Evolutionary conservation across 1,140 invertebrate species (phyloP).

Genomic region (Pseudomyrmex concolor): DNA sequence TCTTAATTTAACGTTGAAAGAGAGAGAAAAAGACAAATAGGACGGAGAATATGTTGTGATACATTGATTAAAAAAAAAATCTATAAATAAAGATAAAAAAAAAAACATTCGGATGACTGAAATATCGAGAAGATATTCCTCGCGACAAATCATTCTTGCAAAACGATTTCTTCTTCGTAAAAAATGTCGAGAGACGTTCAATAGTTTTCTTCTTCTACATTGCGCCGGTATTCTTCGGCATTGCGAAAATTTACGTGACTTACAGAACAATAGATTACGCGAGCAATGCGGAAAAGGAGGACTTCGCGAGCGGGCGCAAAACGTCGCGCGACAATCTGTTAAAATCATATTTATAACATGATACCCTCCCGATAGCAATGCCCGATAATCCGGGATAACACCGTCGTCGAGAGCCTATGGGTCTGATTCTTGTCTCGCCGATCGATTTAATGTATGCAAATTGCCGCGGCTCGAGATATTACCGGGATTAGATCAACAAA

Average conservation of each 20-base stretch:
- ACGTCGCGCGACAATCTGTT: slow-evolving; percentile 57
- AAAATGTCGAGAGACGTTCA: too few relatives aligned
- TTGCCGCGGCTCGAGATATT: slow-evolving; percentile 65
- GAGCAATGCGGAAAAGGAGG: slow-evolving; percentile 21
- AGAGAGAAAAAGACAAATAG: too few relatives aligned
- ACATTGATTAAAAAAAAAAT: too few relatives aligned
- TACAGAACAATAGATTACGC: slow-evolving; percentile 24
- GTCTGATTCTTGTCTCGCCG: slow-evolving; percentile 67
- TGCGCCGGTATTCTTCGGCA: too few relatives aligned
- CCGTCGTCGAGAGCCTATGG: slow-evolving; percentile 32
- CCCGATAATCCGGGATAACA: slow-evolving; percentile 65
- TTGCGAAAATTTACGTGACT: background rate
- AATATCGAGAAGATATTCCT: too few relatives aligned
- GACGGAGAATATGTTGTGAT: too few relatives aligned
- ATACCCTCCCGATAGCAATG: slow-evolving; percentile 60
- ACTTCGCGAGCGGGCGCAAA: slow-evolving; percentile 36
- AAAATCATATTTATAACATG: slow-evolving; percentile 62
- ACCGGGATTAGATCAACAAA: slow-evolving; percentile 67
- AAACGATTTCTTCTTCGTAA: too few relatives aligned
- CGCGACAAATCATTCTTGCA: too few relatives aligned
- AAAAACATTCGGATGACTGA: too few relatives aligned
- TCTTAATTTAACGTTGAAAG: too few relatives aligned
- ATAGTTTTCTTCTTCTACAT: too few relatives aligned
- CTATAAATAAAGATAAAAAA: too few relatives aligned
- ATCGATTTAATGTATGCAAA: slow-evolving; percentile 72